phyloP scores from a whole-genome alignment of 2,888 invertebrate species.

The Platypus cylindrus region DNA sequence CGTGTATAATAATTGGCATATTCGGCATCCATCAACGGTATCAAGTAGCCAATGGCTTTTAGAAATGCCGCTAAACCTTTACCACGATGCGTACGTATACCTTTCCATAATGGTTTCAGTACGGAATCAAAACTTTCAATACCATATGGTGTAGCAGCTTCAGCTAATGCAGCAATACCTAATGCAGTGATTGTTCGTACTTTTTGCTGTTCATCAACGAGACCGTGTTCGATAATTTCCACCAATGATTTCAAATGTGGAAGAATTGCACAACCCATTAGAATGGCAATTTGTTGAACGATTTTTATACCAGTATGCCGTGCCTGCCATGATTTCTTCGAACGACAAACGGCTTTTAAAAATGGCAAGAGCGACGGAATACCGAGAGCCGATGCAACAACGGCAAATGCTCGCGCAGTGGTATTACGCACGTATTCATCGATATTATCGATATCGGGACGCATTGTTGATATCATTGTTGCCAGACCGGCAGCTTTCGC shows the following conservation, averaged over 20 bases:
- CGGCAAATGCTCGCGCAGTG: slow-evolving; percentile 98
- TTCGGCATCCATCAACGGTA: slow-evolving; percentile 99
- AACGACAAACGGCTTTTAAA: slow-evolving; percentile 95
- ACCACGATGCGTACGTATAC: slow-evolving; percentile 75
- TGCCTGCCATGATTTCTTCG: slow-evolving; percentile 99
- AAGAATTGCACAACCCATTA: slow-evolving; percentile 98
- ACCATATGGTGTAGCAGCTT: slow-evolving; percentile 98
- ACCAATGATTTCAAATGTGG: slow-evolving; percentile 96
- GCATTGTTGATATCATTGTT: slow-evolving; percentile 99
- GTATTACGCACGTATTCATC: slow-evolving; percentile 99
- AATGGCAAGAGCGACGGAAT: slow-evolving; percentile 96
- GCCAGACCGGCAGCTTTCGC: slow-evolving; percentile 98
- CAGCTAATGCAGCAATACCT: slow-evolving; percentile 95
- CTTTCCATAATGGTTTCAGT: slow-evolving; percentile 98
- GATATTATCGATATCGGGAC: slow-evolving; percentile 99
- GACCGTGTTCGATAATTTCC: slow-evolving; percentile 97
- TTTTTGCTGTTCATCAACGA: slow-evolving; percentile 98
- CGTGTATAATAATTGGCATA: slow-evolving; percentile 99
- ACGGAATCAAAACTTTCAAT: slow-evolving; percentile 99
- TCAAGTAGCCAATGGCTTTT: slow-evolving; percentile 98
- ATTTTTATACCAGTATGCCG: slow-evolving; percentile 98
- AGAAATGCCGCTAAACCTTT: slow-evolving; percentile 97
- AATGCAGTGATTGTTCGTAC: slow-evolving; percentile 97
- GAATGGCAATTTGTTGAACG: slow-evolving; percentile 98
- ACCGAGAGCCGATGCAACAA: slow-evolving; percentile 96